Percentiles rank a stretch among this genome's conserved stretches.
These are phyloP conservation scores for Pachydiplax longipennis DNA, from an alignment of 2,888 invertebrate species.

Conservation along the genomic window DNA sequence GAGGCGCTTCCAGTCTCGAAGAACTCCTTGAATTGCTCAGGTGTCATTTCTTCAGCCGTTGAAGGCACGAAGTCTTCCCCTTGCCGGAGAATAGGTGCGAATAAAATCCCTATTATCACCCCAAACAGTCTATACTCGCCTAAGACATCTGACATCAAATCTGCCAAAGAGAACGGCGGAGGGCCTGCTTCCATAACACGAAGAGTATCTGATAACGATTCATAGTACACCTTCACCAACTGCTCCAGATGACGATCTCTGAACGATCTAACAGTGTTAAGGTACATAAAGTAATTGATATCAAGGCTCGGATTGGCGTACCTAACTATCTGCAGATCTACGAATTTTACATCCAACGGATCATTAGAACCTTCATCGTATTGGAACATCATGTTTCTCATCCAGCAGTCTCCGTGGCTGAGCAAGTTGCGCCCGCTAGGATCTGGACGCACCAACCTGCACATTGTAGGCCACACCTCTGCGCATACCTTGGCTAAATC, in stretches of 20 bases:
- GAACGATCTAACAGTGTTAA: background rate
- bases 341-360: background rate
- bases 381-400: conserved; percentile 12
- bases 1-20: background rate
- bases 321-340: conserved; percentile 28
- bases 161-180: background rate
- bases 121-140: background rate
- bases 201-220: background rate
- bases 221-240: background rate
- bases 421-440: background rate
- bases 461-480: background rate
- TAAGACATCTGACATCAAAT: background rate
- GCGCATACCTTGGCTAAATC: background rate
- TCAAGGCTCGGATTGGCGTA: background rate
- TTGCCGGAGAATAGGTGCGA: background rate
- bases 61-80: background rate
- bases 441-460: background rate
- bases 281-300: conserved; percentile 18
- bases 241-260: background rate
- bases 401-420: background rate
- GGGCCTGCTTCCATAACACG: background rate
- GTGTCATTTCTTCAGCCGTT: background rate
- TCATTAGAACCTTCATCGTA: background rate
- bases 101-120: background rate
- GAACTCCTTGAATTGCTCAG: background rate